phyloP scores from a whole-genome alignment of 2,888 invertebrate species.

The Aphidius colemani region DNA sequence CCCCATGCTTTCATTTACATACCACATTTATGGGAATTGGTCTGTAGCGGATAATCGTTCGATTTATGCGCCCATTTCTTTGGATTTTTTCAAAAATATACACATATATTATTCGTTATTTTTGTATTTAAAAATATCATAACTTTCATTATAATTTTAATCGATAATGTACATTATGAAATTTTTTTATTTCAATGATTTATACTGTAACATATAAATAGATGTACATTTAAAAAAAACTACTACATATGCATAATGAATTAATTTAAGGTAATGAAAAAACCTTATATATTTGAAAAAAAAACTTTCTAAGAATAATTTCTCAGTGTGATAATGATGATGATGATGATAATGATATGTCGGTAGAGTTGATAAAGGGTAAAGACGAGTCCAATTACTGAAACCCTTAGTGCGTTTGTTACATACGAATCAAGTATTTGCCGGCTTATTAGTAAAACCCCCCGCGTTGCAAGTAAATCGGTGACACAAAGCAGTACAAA shows the following conservation, averaged over 20 bases:
- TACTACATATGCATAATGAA: constrained; percentile 3
- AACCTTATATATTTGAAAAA: constrained; percentile 11
- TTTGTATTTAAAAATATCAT: too few relatives aligned
- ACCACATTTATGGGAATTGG: too few relatives aligned
- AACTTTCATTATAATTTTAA: neutral
- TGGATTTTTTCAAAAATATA: too few relatives aligned
- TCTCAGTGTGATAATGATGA: too few relatives aligned
- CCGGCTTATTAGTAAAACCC: constrained; percentile 41
- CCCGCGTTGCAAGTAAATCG: constrained; percentile 37
- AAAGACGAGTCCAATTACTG: constrained; percentile 46
- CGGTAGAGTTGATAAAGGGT: constrained; percentile 24
- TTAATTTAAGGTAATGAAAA: constrained; percentile 3
- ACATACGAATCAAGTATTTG: constrained; percentile 42
- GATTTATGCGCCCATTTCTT: too few relatives aligned
- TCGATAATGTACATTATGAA: neutral
- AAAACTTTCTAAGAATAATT: constrained; percentile 27
- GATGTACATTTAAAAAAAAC: too few relatives aligned
- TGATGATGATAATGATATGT: constrained; percentile 17
- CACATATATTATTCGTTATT: too few relatives aligned
- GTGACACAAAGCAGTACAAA: constrained; percentile 32
- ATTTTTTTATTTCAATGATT: neutral
- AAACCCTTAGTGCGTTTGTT: constrained; percentile 41
- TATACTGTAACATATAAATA: too few relatives aligned
- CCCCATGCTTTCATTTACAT: too few relatives aligned
- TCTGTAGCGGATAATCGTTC: too few relatives aligned